Conservation (phyloP, 2,113 vertebrate species). For the Lagopus leucura region DNA sequence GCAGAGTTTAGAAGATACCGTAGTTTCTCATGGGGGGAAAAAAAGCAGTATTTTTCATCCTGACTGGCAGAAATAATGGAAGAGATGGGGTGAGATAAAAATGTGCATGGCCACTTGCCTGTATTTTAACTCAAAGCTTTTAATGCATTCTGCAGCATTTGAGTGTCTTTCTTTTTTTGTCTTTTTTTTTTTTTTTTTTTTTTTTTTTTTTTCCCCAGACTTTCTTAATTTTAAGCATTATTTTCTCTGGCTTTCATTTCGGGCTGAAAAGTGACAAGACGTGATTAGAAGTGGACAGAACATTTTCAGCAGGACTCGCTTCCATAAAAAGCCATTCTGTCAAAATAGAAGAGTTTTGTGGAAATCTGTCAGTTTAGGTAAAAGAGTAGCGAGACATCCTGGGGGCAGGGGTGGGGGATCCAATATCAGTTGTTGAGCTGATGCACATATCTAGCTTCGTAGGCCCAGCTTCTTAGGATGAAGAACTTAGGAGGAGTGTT, state of each 20-base stretch:
- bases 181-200: neutral
- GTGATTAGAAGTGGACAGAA: conserved; percentile 23
- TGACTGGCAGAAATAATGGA: neutral
- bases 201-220: neutral
- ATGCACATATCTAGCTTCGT: neutral
- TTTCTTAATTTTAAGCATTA: conserved; percentile 3
- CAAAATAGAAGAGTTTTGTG: conserved; percentile 16
- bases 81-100: neutral
- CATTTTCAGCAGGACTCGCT: neutral
- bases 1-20: neutral
- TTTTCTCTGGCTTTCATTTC: conserved; percentile 40
- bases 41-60: neutral
- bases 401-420: neutral
- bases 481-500: neutral
- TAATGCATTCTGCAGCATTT: neutral
- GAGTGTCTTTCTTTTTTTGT: neutral
- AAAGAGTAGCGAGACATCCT: neutral
- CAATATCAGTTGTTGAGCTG: neutral
- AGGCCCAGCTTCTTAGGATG: neutral
- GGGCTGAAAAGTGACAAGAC: conserved; percentile 10
- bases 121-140: neutral
- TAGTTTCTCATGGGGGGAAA: neutral
- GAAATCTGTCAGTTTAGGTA: conserved; percentile 43
- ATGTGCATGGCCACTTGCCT: neutral
- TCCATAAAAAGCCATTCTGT: conserved; percentile 16